A percentile compares a stretch with the other conserved stretches of the same genome.
Evolutionary conservation across 2,888 invertebrate genomes (phyloP).

Genomic region (Pollenia labialis): DNA sequence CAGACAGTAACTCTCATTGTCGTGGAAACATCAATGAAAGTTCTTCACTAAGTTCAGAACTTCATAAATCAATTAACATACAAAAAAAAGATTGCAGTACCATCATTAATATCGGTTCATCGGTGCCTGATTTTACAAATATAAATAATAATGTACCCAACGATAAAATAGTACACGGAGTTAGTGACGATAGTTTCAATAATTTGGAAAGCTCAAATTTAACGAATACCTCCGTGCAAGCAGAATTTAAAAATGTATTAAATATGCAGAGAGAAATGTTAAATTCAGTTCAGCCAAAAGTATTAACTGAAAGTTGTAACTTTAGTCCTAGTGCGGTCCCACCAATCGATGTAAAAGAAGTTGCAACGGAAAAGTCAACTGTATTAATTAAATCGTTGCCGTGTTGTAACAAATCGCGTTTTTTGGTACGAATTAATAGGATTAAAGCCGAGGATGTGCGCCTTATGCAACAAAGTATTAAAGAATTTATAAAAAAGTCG

Average conservation of each 20-base stretch:
- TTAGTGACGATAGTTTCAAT: not conserved
- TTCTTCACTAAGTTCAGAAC: not conserved
- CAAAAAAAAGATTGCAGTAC: not conserved
- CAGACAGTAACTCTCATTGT: not conserved
- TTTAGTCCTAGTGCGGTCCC: conserved; percentile 66
- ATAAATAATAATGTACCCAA: not conserved
- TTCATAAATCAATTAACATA: not conserved
- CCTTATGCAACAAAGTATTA: conserved; percentile 87
- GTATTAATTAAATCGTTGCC: conserved; percentile 51
- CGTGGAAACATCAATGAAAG: not conserved
- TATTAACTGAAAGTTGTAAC: conserved; percentile 72
- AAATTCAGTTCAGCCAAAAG: conserved; percentile 17
- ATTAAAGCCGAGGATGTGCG: conserved; percentile 85
- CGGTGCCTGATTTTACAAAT: not conserved
- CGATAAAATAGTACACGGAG: not conserved
- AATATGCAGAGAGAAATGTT: conserved; percentile 76
- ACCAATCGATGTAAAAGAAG: not conserved
- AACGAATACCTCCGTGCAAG: conserved; percentile 66
- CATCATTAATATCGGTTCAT: not conserved
- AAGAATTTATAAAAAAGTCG: conserved; percentile 87
- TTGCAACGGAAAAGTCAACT: conserved; percentile 60
- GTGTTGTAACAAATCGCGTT: conserved; percentile 79
- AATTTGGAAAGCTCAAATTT: not conserved
- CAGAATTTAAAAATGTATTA: conserved; percentile 79
- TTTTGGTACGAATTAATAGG: conserved; percentile 83